phyloP scores from a whole-genome alignment of 2,113 vertebrate genomes.

The Cebidichthys violaceus region DNA sequence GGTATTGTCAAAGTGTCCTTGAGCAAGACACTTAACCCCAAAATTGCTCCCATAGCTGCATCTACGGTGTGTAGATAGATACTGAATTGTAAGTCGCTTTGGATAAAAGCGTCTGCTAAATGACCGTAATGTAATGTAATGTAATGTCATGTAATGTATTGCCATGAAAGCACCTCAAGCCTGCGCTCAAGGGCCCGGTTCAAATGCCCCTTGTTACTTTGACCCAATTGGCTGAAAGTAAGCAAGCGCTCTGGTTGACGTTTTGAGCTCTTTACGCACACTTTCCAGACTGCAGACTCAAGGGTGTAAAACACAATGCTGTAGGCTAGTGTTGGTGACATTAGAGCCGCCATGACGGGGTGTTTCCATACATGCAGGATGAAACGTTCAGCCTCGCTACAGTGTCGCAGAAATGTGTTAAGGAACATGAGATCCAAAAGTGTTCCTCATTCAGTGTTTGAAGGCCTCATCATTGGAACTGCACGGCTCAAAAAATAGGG shows the following conservation, averaged over 20 bases:
- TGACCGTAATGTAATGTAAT: no score
- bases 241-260: background rate
- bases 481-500: background rate
- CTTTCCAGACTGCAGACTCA: constrained; percentile 23
- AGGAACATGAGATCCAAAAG: background rate
- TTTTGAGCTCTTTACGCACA: constrained; percentile 8
- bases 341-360: background rate
- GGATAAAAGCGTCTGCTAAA: no score
- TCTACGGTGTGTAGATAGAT: no score
- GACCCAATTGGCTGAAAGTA: background rate
- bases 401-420: background rate
- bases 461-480: background rate
- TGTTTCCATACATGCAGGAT: background rate
- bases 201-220: background rate
- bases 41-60: no score
- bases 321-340: background rate
- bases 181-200: background rate
- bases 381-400: background rate
- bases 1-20: no score
- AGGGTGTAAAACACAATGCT: constrained; percentile 15
- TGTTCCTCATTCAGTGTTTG: background rate
- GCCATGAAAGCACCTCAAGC: background rate
- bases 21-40: no score
- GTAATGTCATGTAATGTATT: no score
- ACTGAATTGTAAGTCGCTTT: no score